phyloP scores from a whole-genome alignment of 2,888 invertebrate genomes.

The Nephrotoma appendiculata region DNA sequence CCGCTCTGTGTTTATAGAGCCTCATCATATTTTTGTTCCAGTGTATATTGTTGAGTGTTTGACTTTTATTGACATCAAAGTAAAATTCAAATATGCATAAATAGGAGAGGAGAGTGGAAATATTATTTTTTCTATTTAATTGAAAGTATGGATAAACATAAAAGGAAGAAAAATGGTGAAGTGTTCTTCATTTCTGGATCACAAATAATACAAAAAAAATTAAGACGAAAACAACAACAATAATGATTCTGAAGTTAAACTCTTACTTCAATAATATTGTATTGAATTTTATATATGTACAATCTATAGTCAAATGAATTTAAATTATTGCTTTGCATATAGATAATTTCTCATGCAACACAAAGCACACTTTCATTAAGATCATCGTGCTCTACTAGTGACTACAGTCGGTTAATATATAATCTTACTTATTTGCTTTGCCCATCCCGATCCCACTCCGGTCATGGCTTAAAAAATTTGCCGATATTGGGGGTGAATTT shows the following conservation, averaged over 20 bases:
- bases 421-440: no score
- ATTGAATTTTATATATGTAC: background rate
- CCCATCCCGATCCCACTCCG: no score
- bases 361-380: no score
- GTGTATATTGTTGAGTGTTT: slow-evolving; percentile 8
- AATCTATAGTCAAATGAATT: no score
- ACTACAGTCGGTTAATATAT: no score
- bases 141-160: background rate
- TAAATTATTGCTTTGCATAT: no score
- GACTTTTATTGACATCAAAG: slow-evolving; percentile 15
- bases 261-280: background rate
- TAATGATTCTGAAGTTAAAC: background rate
- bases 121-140: background rate
- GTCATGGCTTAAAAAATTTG: no score
- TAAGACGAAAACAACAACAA: background rate
- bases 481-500: no score
- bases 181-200: background rate
- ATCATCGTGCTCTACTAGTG: no score
- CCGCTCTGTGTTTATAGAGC: background rate
- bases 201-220: background rate
- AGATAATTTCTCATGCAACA: no score
- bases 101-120: background rate
- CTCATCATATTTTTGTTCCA: background rate
- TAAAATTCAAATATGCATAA: slow-evolving; percentile 15
- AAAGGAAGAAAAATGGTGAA: background rate